These are phyloP conservation scores for Discoglossus pictus DNA, from an alignment of 2,797 vertebrate species.

Conservation along the genomic window DNA sequence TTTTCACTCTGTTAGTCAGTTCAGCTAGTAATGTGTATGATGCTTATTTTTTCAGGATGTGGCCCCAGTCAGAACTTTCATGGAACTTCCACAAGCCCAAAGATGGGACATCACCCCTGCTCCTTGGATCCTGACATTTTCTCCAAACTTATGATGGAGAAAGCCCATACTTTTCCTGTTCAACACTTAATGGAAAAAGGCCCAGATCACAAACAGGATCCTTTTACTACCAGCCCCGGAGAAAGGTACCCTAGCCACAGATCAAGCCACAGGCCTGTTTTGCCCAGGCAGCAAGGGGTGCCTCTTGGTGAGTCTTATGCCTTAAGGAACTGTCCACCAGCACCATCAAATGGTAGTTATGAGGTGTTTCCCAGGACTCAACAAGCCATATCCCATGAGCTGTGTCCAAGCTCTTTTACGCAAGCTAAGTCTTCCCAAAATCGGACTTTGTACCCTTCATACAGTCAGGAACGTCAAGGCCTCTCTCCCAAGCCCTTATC, in stretches of 20 bases:
- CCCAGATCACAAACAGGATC: constrained; percentile 58
- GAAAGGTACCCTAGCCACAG: constrained; percentile 60
- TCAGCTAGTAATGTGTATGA: no score
- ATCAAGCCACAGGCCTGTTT: constrained; percentile 28
- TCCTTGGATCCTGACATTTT: constrained; percentile 44
- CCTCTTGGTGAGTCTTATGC: constrained; percentile 57
- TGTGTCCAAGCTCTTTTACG: constrained; percentile 38
- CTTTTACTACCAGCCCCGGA: constrained; percentile 66
- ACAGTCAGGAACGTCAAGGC: constrained; percentile 51
- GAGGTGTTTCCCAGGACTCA: constrained; percentile 45
- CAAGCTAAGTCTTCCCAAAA: constrained; percentile 49
- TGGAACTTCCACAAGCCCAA: constrained; percentile 44
- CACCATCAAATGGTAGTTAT: constrained; percentile 48
- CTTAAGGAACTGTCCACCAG: constrained; percentile 48
- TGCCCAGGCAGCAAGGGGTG: constrained; percentile 52
- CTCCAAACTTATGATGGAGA: constrained; percentile 47
- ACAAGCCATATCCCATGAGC: constrained; percentile 48
- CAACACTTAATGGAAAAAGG: constrained; percentile 27
- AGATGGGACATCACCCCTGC: constrained; percentile 35
- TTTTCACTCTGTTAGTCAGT: no score
- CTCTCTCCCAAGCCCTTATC: constrained; percentile 15
- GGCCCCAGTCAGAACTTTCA: constrained; percentile 46
- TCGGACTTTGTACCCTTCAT: constrained; percentile 45
- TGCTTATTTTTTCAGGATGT: constrained; percentile 29
- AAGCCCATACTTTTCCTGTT: constrained; percentile 29